A percentile compares a stretch with the other conserved stretches of the same genome.
These are phyloP conservation scores for Tineola bisselliella DNA, from an alignment of 2,888 invertebrate genomes.

Conservation along the genomic window DNA sequence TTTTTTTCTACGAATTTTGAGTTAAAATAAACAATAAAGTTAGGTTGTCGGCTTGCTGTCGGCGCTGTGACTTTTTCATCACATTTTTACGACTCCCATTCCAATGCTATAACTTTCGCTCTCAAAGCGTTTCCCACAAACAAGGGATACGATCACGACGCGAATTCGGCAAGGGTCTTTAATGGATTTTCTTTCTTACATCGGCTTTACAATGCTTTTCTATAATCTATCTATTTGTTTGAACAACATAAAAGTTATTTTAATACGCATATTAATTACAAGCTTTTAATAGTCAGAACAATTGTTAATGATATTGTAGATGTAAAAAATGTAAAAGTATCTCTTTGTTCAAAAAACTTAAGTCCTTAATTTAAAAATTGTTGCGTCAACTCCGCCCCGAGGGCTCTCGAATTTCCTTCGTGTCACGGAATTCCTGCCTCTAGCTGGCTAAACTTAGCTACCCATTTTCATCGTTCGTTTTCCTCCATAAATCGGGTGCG, in stretches of 20 bases:
- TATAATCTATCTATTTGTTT: no score
- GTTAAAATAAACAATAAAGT: neutral
- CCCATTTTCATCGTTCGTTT: constrained; percentile 8
- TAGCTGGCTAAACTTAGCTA: constrained; percentile 11
- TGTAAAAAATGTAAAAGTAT: neutral
- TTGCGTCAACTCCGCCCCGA: constrained; percentile 2
- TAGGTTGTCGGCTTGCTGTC: constrained; percentile 14
- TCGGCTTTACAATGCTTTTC: no score
- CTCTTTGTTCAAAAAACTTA: neutral
- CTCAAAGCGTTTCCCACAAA: constrained; percentile 22
- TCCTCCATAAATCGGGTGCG: constrained; percentile 12
- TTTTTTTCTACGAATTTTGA: neutral
- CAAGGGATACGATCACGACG: constrained; percentile 26
- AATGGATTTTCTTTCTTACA: constrained; percentile 25
- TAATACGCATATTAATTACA: no score
- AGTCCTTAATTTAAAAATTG: constrained; percentile 8
- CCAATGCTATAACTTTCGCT: constrained; percentile 28
- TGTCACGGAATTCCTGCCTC: constrained; percentile 8
- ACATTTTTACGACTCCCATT: constrained; percentile 37
- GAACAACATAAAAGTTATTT: no score
- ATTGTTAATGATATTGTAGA: neutral
- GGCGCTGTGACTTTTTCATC: constrained; percentile 30
- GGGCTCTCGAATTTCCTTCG: constrained; percentile 4
- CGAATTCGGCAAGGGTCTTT: constrained; percentile 19
- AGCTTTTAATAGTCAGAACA: neutral